Evolutionary conservation across 2,888 invertebrate species (phyloP), one percentile per base, ranked within the genome.

Genomic region (Chrysopilus asiliformis): DNA sequence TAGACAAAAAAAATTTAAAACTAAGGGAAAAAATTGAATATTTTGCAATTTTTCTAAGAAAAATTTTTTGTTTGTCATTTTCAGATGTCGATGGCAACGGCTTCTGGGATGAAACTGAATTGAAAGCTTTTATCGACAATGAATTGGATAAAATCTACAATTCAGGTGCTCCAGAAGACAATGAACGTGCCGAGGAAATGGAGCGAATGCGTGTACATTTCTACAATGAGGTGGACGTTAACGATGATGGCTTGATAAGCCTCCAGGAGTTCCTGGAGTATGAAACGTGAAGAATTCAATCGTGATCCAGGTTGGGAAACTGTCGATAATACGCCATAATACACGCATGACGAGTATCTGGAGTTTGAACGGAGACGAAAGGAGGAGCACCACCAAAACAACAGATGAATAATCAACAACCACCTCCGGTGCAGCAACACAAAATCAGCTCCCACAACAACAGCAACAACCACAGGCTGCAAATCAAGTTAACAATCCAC

Each of bases 131-230:
- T 2, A 94, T 97, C 59, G 71, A 86, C 39, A 86, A 84, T 55
- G 97, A 98, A 67, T 66, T 98, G 36, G 90, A 94, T 58, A 98
- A 98, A 64, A 73, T 93, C 58, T 97, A 97, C 58, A 77, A 82
- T 34, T 76, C 80, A 1, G 82, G 82, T 8, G 71, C 80, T 3
- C 82, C 91, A 0, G 84, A 89, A 53, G 89, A 89, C 56, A 95
- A 95, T 60, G 87, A 87, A 57, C 68, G 87, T 20, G 76, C 78
- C 3, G 97, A 98, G 61, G 98, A 98, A 65, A 91, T 95, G 90
- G 90, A 94, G 58, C 69, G 95, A 20, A 98, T 98, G 98, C 70
- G 97, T 7, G 95, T 98, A 56, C 93, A 94, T 55, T 87, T 98
- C 2, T 87, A 94, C 58, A 74, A 74, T 37, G 93, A 97, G 60